Conservation (phyloP, 2,888 invertebrate genomes). For the Pseudolycoriella hygida region DNA sequence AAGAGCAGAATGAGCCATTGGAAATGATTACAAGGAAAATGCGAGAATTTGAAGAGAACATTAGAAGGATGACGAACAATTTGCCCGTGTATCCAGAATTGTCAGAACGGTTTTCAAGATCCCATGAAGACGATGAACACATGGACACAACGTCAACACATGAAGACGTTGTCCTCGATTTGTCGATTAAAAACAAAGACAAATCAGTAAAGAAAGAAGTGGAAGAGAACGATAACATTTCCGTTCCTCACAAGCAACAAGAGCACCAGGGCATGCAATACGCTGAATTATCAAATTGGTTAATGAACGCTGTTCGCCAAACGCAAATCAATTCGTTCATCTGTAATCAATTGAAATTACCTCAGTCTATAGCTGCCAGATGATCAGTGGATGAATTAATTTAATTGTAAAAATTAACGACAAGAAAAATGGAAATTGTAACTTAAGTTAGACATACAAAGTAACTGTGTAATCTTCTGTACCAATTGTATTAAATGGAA, state of each 20-base stretch:
- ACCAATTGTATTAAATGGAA: no score
- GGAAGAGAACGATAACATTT: neutral
- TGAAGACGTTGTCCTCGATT: slow-evolving; percentile 2
- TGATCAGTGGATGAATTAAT: neutral
- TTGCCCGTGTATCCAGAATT: neutral
- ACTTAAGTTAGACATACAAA: neutral
- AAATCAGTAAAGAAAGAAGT: neutral
- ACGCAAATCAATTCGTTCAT: slow-evolving; percentile 4
- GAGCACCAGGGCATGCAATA: neutral
- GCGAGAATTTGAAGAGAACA: neutral
- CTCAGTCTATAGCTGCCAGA: slow-evolving; percentile 4
- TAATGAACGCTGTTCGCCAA: slow-evolving; percentile 5
- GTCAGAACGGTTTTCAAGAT: no score
- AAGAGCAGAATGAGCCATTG: slow-evolving; percentile 5
- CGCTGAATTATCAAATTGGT: slow-evolving; percentile 5
- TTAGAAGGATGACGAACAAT: neutral
- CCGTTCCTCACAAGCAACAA: neutral
- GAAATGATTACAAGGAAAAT: slow-evolving; percentile 2
- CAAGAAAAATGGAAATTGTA: neutral
- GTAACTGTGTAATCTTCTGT: no score
- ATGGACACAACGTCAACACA: neutral
- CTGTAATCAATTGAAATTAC: slow-evolving; percentile 4
- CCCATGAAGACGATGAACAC: neutral
- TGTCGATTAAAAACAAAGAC: slow-evolving; percentile 4
- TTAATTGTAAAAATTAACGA: neutral